phyloP scores from a whole-genome alignment of 2,797 vertebrate species.

The Xyrichtys novacula region DNA sequence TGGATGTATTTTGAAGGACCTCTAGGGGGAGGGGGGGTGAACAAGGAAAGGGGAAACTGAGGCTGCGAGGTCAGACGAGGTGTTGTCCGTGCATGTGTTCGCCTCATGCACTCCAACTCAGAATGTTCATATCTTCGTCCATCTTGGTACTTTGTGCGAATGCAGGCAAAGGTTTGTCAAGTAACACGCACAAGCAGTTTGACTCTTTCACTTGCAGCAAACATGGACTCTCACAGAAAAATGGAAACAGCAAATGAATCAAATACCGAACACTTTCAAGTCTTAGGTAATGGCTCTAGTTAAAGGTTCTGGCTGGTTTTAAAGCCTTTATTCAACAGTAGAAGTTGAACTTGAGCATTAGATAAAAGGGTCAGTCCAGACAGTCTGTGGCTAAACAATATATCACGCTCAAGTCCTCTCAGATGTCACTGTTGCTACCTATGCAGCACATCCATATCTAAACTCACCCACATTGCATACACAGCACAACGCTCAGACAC shows the following conservation, averaged over 20 bases:
- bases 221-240: constrained; percentile 34
- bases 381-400: constrained; percentile 30
- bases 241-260: constrained; percentile 6
- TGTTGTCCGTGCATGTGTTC: constrained; percentile 61
- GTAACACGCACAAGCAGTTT: constrained; percentile 64
- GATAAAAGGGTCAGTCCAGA: constrained; percentile 10
- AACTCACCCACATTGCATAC: constrained; percentile 27
- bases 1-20: constrained; percentile 27
- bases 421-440: constrained; percentile 71
- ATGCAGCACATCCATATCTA: constrained; percentile 76
- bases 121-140: constrained; percentile 80
- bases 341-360: constrained; percentile 40
- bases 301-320: constrained; percentile 11
- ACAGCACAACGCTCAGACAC: constrained; percentile 30
- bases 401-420: constrained; percentile 54
- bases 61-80: constrained; percentile 40
- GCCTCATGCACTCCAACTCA: constrained; percentile 56
- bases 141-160: constrained; percentile 62
- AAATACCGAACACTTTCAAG: constrained; percentile 35
- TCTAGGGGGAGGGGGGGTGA: constrained; percentile 23
- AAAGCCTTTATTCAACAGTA: constrained; percentile 31
- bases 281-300: constrained; percentile 37
- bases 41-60: constrained; percentile 6
- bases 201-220: constrained; percentile 29
- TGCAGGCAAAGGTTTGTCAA: constrained; percentile 55